These are phyloP conservation scores for Drosophila incognita DNA, from an alignment of 2,888 invertebrate species.

Conservation along the genomic window DNA sequence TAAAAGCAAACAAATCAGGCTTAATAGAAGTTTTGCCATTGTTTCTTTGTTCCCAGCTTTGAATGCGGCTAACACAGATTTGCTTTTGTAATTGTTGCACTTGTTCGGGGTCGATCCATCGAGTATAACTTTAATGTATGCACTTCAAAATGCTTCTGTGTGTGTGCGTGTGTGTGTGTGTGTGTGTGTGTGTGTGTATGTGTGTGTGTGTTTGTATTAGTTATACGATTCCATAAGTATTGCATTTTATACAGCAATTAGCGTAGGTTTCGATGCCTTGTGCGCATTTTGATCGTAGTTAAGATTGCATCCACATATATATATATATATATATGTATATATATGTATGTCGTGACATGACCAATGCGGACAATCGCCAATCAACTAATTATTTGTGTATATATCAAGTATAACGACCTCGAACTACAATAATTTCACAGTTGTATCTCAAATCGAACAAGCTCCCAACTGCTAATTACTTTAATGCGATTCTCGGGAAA, in stretches of 20 bases:
- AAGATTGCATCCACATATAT: conserved; percentile 46
- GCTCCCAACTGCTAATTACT: not conserved
- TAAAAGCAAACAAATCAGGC: conserved; percentile 32
- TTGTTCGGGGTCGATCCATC: conserved; percentile 53
- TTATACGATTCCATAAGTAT: conserved; percentile 42
- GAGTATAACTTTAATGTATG: conserved; percentile 54
- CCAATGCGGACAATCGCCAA: conserved; percentile 51
- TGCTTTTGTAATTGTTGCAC: conserved; percentile 50
- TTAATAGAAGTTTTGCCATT: conserved; percentile 35
- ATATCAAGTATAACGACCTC: conserved; percentile 35
- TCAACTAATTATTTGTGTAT: conserved; percentile 35
- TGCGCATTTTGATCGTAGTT: conserved; percentile 53
- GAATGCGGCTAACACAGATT: conserved; percentile 37
- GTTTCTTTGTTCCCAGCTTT: conserved; percentile 37
- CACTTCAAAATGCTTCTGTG: conserved; percentile 36
- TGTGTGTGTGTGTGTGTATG: not conserved
- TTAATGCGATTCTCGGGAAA: not conserved
- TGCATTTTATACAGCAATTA: conserved; percentile 61
- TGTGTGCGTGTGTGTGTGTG: not conserved
- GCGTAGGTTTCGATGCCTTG: conserved; percentile 55
- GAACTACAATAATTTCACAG: conserved; percentile 13
- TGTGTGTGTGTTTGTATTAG: conserved; percentile 9
- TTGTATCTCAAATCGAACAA: not conserved
- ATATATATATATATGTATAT: not conserved
- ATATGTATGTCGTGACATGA: conserved; percentile 43